Evolutionary conservation across 1,140 invertebrate genomes (phyloP), one percentile per base, ranked within the genome.

Genomic region (Aphelenchoides avenae): DNA sequence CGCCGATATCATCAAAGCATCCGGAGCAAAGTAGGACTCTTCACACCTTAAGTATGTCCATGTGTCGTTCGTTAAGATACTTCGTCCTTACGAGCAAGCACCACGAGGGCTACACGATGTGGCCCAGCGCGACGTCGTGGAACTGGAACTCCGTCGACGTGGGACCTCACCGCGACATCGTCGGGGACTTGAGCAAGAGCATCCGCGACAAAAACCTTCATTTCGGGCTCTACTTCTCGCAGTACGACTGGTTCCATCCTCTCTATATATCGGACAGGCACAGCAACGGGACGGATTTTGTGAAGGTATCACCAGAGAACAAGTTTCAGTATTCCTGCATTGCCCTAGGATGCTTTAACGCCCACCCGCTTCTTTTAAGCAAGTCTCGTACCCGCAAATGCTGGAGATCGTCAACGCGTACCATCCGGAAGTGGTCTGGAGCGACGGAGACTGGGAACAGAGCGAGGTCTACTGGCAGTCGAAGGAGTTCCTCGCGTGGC

Each of bases 41-140:
- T 48, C 26, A 18, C 11, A 22, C 11, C 42, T 11, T 44, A 44
- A 18, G 20, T 20, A 29, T 56, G 15, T 9, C 24, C 5, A 36
- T 5, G 6, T 54, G 0, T 24, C 15, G 22, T 11, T 20, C 29
- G 51, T 47, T 54, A 15, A 75, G 59, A 52, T 89, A 93, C 74
- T 82, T 93, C 5, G 87, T 94, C 1, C 71, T 94, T 1, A 93
- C 89, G 2, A 89, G 86, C 67, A 94, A 94, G 80, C 91, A 94
- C 81, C 89, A 93, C 75, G 90, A 93, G 78, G 90, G 90, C 9
- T 93, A 83, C 67, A 88, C 89, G 0, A 52, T 92, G 26, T 93
- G 89, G 85, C 90, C 90, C 27, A 91, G 88, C 0, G 85, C 83
- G 61, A 84, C 85, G 52, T 86, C 88, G 0, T 93, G 85, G 70